Evolutionary conservation across 1,140 invertebrate species (phyloP), one percentile per base, ranked within the genome.

Genomic region (Drosophila bocki): DNA sequence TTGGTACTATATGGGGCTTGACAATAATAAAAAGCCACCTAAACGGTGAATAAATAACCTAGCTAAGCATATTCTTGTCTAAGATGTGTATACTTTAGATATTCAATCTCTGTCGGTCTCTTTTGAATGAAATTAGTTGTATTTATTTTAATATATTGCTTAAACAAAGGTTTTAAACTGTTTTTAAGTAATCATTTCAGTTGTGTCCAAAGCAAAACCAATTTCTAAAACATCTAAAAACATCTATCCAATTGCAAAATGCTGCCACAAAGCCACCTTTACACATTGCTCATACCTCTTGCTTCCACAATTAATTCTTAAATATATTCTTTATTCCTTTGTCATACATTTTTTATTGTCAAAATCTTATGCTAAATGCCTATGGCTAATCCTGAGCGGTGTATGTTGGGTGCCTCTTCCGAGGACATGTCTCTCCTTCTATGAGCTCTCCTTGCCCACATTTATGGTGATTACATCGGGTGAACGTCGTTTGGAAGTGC

Each of bases 381-480:
- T 78, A 86, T 47, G 67, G 78, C 84, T 84, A 88, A 85, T 75
- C 80, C 82, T 85, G 84, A 88, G 85, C 54, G 62, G 63, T 75
- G 41, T 80, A 61, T 65, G 57, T 64, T 50, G 44, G 47, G 33
- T 26, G 47, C 42, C 44, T 44, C 33, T 39, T 35, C 0, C 19
- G 32, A n/a, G 54, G 45, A 45, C 35, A 35, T 45, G 33, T 58
- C 57, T 32, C 53, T 26, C 45, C 9, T 0, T 22, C 32, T 80
- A 61, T 19, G 65, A 48, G 54, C 78, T 88, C 17, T 92, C 87
- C 45, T 92, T 91, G 63, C 91, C 91, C 62, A 92, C 91, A 82
- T 92, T 92, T 42, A 92, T 92, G 53, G 91, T 92, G 22, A 92
- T 92, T 8, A 92, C 75, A 33, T 92, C 91, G 7, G 84, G 91